Base-by-base conservation (phyloP, 2,113 vertebrate genomes). In the Nematolebias whitei region DNA sequence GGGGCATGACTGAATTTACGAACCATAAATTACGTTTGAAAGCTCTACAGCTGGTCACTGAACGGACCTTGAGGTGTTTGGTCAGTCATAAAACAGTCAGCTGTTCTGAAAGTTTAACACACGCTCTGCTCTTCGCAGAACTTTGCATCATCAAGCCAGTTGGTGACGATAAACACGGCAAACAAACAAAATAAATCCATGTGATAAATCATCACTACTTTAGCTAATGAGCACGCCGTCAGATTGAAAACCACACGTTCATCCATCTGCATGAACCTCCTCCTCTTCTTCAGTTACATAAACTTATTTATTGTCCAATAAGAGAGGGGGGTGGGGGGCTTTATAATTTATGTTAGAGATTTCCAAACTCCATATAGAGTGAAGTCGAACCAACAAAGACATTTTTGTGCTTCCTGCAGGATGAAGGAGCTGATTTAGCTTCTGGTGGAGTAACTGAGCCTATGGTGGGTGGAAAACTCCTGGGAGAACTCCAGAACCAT, bases 351-450 rank as follows among this genome's bases (percentile, higher is more conserved):
- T 56, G 38, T 69, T 47, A 40, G 50, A 78, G 35, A 56, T 70
- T 80, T 86, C 56, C 16, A 64, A 84, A 82, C 82, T 47, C 49
- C 18, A 24, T n/a, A 41, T 69, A 49, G 74, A 81, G 85, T 84
- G 71, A 65, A 24, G 43, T 29, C 26, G 52, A 43, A 49, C 5
- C 50, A 71, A 93, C 86, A 90, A 87, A 86, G 84, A 63, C 79
- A 85, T 88, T 89, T 86, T 74, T 92, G 89, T 92, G 74, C 79
- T 83, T 85, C 68, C 72, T 88, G 66, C 13, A 9, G 78, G 61
- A 90, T 93, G 91, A 93, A 92, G 88, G 87, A 80, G 16, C 55
- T 70, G 74, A 87, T 92, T 90, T 89, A 91, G 71, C 68, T 1
- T 19, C 56, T 45, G 53, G 26, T 59, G 72, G 75, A 76, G 80